Evolutionary conservation across 1,140 invertebrate species (phyloP).

Genomic region (Harlomillsia oculata): DNA sequence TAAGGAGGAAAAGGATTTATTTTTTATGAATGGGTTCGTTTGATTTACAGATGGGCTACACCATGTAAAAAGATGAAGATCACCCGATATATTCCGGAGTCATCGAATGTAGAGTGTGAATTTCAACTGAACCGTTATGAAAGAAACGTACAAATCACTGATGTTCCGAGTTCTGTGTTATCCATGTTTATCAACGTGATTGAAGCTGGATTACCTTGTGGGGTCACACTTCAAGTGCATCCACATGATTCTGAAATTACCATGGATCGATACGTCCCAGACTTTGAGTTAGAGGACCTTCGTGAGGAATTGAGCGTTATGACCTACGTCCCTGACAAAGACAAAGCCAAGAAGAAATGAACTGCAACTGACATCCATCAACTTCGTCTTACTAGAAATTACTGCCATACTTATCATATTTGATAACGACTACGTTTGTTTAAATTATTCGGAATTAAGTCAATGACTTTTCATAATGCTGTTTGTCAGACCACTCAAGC

Average conservation of each 20-base stretch:
- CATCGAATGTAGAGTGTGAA: slow-evolving; percentile 53
- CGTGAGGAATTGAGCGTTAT: slow-evolving; percentile 48
- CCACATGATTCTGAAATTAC: slow-evolving; percentile 51
- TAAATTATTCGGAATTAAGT: too few relatives aligned
- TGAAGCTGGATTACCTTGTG: slow-evolving; percentile 60
- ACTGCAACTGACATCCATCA: too few relatives aligned
- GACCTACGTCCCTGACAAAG: too few relatives aligned
- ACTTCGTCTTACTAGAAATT: too few relatives aligned
- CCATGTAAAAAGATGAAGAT: slow-evolving; percentile 58
- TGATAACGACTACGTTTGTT: too few relatives aligned
- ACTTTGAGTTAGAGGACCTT: slow-evolving; percentile 61
- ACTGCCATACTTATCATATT: too few relatives aligned
- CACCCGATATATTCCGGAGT: slow-evolving; percentile 57
- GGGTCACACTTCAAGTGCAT: slow-evolving; percentile 57
- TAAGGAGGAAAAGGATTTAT: neutral
- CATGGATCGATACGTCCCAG: slow-evolving; percentile 62
- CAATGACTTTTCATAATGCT: too few relatives aligned
- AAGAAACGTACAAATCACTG: slow-evolving; percentile 59
- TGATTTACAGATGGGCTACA: slow-evolving; percentile 55
- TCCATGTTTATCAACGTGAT: slow-evolving; percentile 59
- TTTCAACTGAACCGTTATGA: slow-evolving; percentile 66
- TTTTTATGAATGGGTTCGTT: slow-evolving; percentile 12
- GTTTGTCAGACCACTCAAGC: too few relatives aligned
- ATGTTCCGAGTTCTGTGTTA: slow-evolving; percentile 48
- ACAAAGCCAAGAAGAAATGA: too few relatives aligned